Percentiles rank a stretch among this genome's conserved stretches.
Conservation (phyloP, 2,888 invertebrate species). For the Portevinia maculata region DNA sequence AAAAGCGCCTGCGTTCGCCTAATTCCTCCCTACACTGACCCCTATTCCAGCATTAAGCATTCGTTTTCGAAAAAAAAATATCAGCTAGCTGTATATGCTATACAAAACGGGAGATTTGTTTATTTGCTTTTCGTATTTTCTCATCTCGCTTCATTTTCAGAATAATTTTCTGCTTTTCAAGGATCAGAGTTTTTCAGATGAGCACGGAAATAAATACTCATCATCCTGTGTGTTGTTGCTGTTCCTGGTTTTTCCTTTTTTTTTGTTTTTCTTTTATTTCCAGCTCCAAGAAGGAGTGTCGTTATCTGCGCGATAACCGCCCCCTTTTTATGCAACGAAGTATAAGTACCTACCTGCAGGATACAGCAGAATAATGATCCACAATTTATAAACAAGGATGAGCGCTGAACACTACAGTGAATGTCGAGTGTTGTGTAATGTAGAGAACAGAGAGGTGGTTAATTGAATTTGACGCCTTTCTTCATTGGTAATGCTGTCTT, state of each 20-base stretch:
- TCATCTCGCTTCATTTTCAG: constrained; percentile 3
- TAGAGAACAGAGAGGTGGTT: constrained; percentile 57
- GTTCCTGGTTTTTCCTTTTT: constrained; percentile 28
- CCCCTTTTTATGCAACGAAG: constrained; percentile 73
- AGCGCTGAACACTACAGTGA: constrained; percentile 1
- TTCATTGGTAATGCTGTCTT: constrained; percentile 54
- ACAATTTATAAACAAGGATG: constrained; percentile 56
- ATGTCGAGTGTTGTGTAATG: constrained; percentile 26
- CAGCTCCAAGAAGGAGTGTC: constrained; percentile 73
- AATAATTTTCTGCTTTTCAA: constrained; percentile 44
- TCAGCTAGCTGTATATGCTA: constrained; percentile 31
- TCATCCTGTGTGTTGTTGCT: constrained; percentile 37
- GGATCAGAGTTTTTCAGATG: constrained; percentile 66
- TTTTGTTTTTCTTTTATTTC: constrained; percentile 43
- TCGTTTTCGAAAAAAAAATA: constrained; percentile 1
- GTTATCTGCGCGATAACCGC: constrained; percentile 78
- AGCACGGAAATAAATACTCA: constrained; percentile 64
- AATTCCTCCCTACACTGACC: constrained; percentile 48
- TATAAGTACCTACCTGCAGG: constrained; percentile 56
- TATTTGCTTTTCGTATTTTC: constrained; percentile 39
- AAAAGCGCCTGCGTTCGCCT: constrained; percentile 70
- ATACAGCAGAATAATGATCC: constrained; percentile 54
- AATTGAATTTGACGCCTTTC: constrained; percentile 71
- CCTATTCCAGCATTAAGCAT: constrained; percentile 11
- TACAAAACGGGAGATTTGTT: constrained; percentile 45